Evolutionary conservation across 2,113 vertebrate species (phyloP), one percentile per base, ranked within the genome.

Genomic region (Cyrtonyx montezumae): DNA sequence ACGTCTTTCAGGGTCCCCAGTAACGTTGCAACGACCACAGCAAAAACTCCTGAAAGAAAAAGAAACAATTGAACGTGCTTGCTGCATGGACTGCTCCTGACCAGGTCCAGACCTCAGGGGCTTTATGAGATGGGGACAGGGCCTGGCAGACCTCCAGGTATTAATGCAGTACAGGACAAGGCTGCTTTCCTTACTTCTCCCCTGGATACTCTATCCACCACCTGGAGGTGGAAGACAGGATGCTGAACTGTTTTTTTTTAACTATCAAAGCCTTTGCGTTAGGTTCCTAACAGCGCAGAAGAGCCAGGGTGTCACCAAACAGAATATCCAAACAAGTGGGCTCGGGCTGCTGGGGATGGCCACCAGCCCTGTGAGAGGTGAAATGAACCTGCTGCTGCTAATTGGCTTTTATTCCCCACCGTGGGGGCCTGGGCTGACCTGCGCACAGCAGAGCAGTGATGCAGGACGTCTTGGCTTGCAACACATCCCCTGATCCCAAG

Each of bases 401-500:
- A 53, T 0, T 76, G 49, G 22, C 34, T 42, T 80, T 84, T 8
- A 32, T 14, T 63, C 23, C 32, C 9, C 68, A 28, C 67, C 14
- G 45, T 67, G 87, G 78, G 58, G 71, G 26, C 37, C 46, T 37
- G 75, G 8, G 91, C 97, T 97, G 87, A 99, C 98, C 97, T 97
- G 98, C 49, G 42, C 98, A 98, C 56, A 97, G 88, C 25, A 99
- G 90, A 0, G 98, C 97, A 9, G 98, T 96, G 85, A 98, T 94
- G 77, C 98, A 98, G 36, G 98, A 98, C 22, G 96, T 93, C 48
- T 96, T 95, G 13, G 98, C 99, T 90, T 98, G 97, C 28, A 95
- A 75, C 1, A 94, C 97, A 80, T 98, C 93, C 62, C 98, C 98
- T 0, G 98, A 98, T 23, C 99, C 98, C 10, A 99, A 94, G 20